These are phyloP conservation scores for Seira musarum DNA, from an alignment of 2,888 invertebrate species.

Conservation along the genomic window DNA sequence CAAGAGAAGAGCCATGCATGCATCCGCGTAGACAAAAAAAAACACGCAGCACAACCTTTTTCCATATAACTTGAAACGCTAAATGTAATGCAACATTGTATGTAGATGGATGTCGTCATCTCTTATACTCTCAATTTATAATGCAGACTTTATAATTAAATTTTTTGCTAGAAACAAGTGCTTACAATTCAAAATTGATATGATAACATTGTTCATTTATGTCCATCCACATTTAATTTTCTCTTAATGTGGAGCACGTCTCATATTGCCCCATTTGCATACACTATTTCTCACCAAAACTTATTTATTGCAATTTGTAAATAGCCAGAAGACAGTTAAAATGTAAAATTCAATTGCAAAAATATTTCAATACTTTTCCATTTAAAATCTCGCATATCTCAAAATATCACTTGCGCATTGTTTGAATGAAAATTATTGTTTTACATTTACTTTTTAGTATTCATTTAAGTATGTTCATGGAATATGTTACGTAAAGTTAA, in stretches of 20 bases:
- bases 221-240: too few relatives aligned
- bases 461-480: too few relatives aligned
- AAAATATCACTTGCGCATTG: too few relatives aligned
- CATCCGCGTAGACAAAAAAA: conserved; percentile 9
- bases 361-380: neutral
- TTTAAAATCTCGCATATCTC: too few relatives aligned
- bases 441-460: too few relatives aligned
- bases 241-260: too few relatives aligned
- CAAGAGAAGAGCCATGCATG: neutral
- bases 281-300: neutral
- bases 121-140: neutral
- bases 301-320: neutral
- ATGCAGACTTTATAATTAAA: too few relatives aligned
- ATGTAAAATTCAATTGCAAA: neutral
- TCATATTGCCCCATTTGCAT: conserved; percentile 13
- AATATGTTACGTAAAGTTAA: conserved; percentile 1
- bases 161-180: too few relatives aligned
- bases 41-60: neutral
- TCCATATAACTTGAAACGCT: neutral
- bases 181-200: too few relatives aligned
- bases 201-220: too few relatives aligned
- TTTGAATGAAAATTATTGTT: too few relatives aligned
- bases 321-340: neutral
- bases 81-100: neutral
- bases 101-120: neutral